These are phyloP conservation scores for Nicator chloris DNA, from an alignment of 2,113 vertebrate genomes.

Conservation along the genomic window DNA sequence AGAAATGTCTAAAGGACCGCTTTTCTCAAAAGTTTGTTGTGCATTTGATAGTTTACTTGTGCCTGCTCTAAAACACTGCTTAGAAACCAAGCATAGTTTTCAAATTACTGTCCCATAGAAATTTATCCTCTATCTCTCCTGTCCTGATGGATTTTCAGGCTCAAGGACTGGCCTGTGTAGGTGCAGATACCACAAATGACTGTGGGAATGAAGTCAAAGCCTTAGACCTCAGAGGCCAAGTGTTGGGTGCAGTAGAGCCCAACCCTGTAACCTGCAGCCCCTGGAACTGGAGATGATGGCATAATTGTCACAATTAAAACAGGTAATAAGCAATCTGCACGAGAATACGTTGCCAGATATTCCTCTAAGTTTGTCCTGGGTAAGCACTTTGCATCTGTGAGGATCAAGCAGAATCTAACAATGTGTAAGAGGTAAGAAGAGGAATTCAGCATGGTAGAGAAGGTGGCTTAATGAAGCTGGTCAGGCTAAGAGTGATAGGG, in stretches of 20 bases:
- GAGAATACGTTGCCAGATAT: background rate
- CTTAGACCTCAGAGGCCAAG: background rate
- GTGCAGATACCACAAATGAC: background rate
- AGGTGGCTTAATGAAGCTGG: background rate
- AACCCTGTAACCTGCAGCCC: background rate
- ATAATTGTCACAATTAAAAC: fast-evolving
- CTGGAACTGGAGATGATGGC: background rate
- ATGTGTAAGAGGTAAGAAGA: background rate
- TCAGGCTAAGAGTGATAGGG: background rate
- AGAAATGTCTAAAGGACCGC: background rate
- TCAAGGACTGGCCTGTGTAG: background rate
- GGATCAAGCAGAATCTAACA: background rate
- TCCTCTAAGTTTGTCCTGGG: background rate
- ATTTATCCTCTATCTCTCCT: background rate
- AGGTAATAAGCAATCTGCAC: background rate
- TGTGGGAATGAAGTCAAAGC: background rate
- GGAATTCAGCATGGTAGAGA: background rate
- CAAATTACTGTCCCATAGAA: background rate
- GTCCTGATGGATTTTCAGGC: background rate
- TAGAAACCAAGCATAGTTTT: background rate
- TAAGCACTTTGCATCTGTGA: background rate
- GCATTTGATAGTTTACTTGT: background rate
- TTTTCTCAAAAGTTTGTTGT: background rate
- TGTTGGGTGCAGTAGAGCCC: background rate
- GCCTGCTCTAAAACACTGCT: background rate